Base-by-base conservation (phyloP, 2,888 invertebrate genomes). In the Clostera curtula region DNA sequence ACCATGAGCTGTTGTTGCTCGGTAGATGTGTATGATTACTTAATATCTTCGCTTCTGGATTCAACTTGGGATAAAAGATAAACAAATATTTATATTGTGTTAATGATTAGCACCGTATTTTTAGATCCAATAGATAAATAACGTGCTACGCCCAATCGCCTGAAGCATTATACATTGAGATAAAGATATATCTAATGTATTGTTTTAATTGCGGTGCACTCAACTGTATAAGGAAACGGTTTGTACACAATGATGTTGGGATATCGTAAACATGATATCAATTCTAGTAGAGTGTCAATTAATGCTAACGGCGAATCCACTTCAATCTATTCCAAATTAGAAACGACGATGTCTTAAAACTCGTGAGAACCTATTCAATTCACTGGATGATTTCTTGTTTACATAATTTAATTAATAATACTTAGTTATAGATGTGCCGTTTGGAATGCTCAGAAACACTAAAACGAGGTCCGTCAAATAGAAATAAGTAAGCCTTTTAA, bases 31-130 rank as follows among this genome's bases (percentile, higher is more conserved):
- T 3, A 56, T 7, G 34, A 34, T 12, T 49, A 45, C 41, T 70
- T 43, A 69, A 7, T 37, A 23, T 34, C 49, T 42, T 55, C 66
- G 74, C 77, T 76, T 67, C 76, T 73, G 75, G 56, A 70, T 73
- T 68, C 58, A 61, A 54, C 56, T 60, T 52, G 29, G 19, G 49
- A 54, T 53, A 35, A 56, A 59, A 58, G 49, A 64, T 71, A 69
- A 69, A 73, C 65, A 73, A 75, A 75, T 70, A 74, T 75, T 74
- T 69, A 71, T 73, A 65, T 67, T 70, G 68, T 67, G 68, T 72
- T 77, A 72, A 80, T 76, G 69, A 69, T 66, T 71, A 72, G 70
- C 52, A 70, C 56, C 53, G 51, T 62, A 53, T 65, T 63, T 48
- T 56, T 50, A 65, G 68, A 74, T 75, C 56, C 68, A 73, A 75